A percentile compares a stretch with the other conserved stretches of the same genome.
Evolutionary conservation across 2,797 vertebrate species (phyloP).

Genomic region (Serranus cabrilla): DNA sequence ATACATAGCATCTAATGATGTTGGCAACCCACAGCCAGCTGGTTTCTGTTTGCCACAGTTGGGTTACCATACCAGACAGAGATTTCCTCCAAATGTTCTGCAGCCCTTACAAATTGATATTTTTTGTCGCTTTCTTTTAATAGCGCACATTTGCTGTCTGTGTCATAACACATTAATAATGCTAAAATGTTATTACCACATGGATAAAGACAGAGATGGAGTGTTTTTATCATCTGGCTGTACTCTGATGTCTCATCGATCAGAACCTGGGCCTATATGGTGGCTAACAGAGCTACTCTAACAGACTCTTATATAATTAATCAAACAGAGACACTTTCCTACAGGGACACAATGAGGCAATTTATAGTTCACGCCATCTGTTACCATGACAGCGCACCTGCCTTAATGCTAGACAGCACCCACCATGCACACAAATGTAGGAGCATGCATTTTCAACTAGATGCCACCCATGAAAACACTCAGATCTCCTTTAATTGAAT

Average conservation of each 20-base stretch:
- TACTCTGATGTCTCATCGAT: slow-evolving; percentile 62
- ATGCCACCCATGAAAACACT: slow-evolving; percentile 6
- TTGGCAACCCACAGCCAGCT: neutral
- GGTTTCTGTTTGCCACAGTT: neutral
- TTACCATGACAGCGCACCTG: slow-evolving; percentile 79
- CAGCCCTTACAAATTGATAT: neutral
- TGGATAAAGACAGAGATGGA: slow-evolving; percentile 29
- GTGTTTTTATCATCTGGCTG: slow-evolving; percentile 51
- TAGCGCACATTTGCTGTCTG: neutral
- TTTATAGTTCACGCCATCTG: slow-evolving; percentile 80
- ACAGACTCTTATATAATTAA: slow-evolving; percentile 76
- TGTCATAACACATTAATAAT: slow-evolving; percentile 1
- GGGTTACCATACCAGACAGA: neutral
- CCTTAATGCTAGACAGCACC: slow-evolving; percentile 47
- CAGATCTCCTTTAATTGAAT: slow-evolving; percentile 19
- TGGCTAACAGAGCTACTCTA: slow-evolving; percentile 63
- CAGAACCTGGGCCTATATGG: slow-evolving; percentile 43
- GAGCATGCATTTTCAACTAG: slow-evolving; percentile 1
- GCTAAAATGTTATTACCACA: slow-evolving; percentile 14
- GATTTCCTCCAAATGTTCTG: neutral
- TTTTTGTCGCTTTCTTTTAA: neutral
- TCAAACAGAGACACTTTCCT: slow-evolving; percentile 75
- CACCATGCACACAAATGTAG: slow-evolving; percentile 31
- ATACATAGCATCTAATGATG: neutral
- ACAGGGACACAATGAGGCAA: slow-evolving; percentile 76